A percentile compares a stretch with the other conserved stretches of the same genome.
These are phyloP conservation scores for Cosmia pyralina DNA, from an alignment of 2,888 invertebrate species.

Conservation along the genomic window DNA sequence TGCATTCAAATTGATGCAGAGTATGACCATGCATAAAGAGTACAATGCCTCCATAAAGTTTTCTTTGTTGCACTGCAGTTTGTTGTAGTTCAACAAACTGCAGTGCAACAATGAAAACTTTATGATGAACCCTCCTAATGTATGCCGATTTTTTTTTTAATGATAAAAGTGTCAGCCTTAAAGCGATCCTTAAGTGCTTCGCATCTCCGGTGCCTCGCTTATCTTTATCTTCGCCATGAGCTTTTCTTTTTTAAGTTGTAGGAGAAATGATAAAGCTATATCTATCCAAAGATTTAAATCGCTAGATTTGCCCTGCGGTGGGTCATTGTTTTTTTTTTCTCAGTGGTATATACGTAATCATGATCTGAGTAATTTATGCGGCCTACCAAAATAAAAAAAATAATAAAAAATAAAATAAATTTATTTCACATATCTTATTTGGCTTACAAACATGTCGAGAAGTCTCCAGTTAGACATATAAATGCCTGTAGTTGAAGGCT, in stretches of 20 bases:
- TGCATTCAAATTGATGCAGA: constrained; percentile 38
- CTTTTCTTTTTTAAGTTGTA: neutral
- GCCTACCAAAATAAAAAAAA: no score
- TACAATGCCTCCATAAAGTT: constrained; percentile 43
- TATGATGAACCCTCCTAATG: neutral
- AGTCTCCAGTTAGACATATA: no score
- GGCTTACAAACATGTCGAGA: no score
- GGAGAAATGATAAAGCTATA: neutral
- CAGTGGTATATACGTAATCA: no score
- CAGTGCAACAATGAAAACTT: constrained; percentile 25
- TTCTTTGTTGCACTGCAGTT: constrained; percentile 11
- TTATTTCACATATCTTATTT: no score
- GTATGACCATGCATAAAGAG: constrained; percentile 37
- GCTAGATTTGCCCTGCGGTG: neutral
- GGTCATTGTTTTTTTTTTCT: no score
- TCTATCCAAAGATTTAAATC: neutral
- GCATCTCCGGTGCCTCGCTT: neutral
- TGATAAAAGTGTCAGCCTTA: neutral
- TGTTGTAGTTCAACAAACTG: constrained; percentile 13
- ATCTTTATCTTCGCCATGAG: constrained; percentile 8
- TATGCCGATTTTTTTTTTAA: neutral
- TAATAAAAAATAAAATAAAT: no score
- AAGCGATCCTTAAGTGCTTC: neutral
- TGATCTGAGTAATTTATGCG: no score
- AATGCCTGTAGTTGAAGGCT: no score